Evolutionary conservation across 2,888 invertebrate species (phyloP).

Genomic region (Ametastegia equiseti): DNA sequence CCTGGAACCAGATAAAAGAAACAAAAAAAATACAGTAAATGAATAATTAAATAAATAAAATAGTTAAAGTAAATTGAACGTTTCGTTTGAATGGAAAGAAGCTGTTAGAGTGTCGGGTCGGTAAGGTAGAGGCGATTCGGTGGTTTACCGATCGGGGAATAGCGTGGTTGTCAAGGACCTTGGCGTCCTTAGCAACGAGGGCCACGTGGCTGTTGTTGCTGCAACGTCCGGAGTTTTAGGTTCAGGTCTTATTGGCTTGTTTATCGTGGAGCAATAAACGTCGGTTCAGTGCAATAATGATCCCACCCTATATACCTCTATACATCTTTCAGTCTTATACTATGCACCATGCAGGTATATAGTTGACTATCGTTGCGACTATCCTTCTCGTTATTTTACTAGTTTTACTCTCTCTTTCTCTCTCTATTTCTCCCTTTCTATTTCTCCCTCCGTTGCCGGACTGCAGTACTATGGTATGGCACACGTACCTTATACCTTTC

Average conservation of each 20-base stretch:
- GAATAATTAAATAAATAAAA: neutral
- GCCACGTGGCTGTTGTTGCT: slow-evolving; percentile 33
- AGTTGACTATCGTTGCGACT: neutral
- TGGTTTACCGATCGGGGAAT: slow-evolving; percentile 63
- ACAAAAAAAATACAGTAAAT: too few species aligned
- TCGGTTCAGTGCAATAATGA: slow-evolving; percentile 50
- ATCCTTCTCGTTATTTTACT: neutral
- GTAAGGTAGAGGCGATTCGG: slow-evolving; percentile 52
- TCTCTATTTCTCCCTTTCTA: neutral
- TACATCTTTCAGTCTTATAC: neutral
- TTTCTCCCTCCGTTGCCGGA: too few species aligned
- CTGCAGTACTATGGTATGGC: neutral
- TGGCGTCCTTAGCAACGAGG: slow-evolving; percentile 45
- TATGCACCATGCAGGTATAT: neutral
- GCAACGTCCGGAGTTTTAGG: neutral
- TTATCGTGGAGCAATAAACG: slow-evolving; percentile 54
- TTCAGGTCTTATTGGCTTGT: slow-evolving; percentile 54
- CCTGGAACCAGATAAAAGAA: neutral
- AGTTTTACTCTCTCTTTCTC: neutral
- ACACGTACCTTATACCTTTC: neutral
- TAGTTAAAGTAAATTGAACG: neutral
- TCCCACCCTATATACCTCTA: neutral
- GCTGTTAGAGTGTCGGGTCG: slow-evolving; percentile 54
- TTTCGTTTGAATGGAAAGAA: neutral
- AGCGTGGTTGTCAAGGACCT: slow-evolving; percentile 5